Percentiles rank a stretch among this genome's conserved stretches.
Conservation (phyloP, 2,888 invertebrate species). For the Brachyptera putata region DNA sequence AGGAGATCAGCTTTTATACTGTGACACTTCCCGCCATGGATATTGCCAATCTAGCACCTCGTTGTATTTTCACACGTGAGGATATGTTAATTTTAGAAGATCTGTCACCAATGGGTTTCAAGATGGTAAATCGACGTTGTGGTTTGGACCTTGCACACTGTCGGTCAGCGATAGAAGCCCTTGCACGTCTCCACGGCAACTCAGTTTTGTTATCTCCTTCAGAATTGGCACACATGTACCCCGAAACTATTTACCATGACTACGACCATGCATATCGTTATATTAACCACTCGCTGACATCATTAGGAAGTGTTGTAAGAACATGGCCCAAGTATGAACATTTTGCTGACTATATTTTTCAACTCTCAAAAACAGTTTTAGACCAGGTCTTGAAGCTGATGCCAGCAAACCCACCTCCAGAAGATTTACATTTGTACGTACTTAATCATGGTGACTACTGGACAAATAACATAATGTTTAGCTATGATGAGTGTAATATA, state of each 20-base stretch:
- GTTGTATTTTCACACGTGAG: slow-evolving; percentile 5
- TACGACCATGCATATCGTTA: slow-evolving; percentile 18
- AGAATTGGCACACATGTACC: slow-evolving; percentile 32
- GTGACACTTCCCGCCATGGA: slow-evolving; percentile 13
- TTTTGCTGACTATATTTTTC: slow-evolving; percentile 3
- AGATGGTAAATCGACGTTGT: slow-evolving; percentile 34
- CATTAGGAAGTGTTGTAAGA: slow-evolving; percentile 12
- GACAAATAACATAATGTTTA: slow-evolving; percentile 25
- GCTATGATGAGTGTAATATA: slow-evolving; percentile 36
- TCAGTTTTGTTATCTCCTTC: slow-evolving; percentile 36
- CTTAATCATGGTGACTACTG: slow-evolving; percentile 27
- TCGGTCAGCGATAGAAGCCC: slow-evolving; percentile 35
- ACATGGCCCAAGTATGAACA: slow-evolving; percentile 12
- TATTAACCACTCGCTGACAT: slow-evolving; percentile 11
- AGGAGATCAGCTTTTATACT: slow-evolving; percentile 20
- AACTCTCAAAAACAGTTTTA: slow-evolving; percentile 3
- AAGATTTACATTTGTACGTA: neutral
- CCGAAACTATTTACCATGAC: slow-evolving; percentile 22
- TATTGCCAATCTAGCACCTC: slow-evolving; percentile 5
- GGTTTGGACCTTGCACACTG: slow-evolving; percentile 38
- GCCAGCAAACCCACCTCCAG: neutral
- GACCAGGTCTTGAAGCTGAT: slow-evolving; percentile 5
- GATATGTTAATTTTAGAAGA: slow-evolving; percentile 36
- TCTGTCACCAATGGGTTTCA: slow-evolving; percentile 35
- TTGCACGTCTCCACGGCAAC: slow-evolving; percentile 39